Evolutionary conservation across 2,888 invertebrate genomes (phyloP).

Genomic region (Anthophora plumipes): DNA sequence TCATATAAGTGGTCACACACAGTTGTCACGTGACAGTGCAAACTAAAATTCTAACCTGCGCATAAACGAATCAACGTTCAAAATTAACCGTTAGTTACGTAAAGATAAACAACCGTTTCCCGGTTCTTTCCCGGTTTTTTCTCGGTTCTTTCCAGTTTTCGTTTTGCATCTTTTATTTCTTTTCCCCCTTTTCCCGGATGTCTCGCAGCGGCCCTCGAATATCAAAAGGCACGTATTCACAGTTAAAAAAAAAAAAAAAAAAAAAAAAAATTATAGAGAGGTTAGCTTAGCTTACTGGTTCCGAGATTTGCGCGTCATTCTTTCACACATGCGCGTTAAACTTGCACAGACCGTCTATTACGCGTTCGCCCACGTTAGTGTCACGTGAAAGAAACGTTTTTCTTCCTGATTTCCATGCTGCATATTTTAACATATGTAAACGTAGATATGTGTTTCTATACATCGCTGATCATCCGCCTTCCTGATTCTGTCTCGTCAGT

Average conservation of each 20-base stretch:
- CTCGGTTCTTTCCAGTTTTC: background rate
- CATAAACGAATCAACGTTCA: background rate
- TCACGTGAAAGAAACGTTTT: conserved; percentile 72
- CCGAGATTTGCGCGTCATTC: conserved; percentile 48
- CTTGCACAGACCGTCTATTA: conserved; percentile 39
- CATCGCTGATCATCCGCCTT: background rate
- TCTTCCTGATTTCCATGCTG: conserved; percentile 62
- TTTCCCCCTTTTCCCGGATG: background rate
- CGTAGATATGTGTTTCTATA: background rate
- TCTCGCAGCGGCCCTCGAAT: too few species aligned
- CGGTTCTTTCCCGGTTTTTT: background rate
- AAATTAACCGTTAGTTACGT: background rate
- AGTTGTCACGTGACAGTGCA: background rate
- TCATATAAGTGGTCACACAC: conserved; percentile 3
- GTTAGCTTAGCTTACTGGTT: conserved; percentile 28
- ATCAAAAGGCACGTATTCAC: background rate
- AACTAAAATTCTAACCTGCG: background rate
- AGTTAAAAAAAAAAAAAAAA: background rate
- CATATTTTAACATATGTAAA: conserved; percentile 20
- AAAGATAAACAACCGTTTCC: background rate
- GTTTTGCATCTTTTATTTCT: background rate
- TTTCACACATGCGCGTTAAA: conserved; percentile 19
- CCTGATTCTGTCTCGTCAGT: background rate
- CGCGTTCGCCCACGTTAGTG: conserved; percentile 58
- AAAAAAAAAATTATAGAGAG: too few species aligned